Conservation (phyloP, 2,888 invertebrate genomes). For the Lepidocyrtoides sp. region DNA sequence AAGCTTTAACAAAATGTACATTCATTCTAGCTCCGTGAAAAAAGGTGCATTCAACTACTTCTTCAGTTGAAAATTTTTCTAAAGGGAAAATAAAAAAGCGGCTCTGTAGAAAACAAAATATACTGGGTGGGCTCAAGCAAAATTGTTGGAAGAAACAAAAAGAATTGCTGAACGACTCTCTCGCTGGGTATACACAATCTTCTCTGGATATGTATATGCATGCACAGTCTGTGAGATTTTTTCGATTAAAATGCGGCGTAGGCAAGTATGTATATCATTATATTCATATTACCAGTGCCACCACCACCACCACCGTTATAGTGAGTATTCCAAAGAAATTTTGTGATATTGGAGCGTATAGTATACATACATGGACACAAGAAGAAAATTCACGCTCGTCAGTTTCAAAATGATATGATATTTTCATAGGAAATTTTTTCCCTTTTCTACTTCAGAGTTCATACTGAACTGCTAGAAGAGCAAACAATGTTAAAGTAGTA, state of each 20-base stretch:
- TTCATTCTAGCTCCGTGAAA: background rate
- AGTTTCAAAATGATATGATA: slow-evolving; percentile 23
- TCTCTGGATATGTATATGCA: background rate
- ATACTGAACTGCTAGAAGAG: background rate
- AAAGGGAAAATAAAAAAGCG: slow-evolving; percentile 11
- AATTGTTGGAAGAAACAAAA: background rate
- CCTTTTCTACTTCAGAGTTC: background rate
- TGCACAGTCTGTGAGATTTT: background rate
- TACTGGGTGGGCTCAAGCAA: slow-evolving; percentile 7
- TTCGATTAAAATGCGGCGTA: background rate
- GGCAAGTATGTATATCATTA: background rate
- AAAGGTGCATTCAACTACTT: slow-evolving; percentile 25
- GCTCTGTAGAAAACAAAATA: background rate
- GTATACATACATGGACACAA: background rate
- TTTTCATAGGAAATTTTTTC: slow-evolving; percentile 57
- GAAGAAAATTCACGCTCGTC: background rate
- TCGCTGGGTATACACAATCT: background rate
- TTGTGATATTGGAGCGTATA: background rate
- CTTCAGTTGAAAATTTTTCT: background rate
- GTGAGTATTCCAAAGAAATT: background rate
- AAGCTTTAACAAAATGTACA: background rate
- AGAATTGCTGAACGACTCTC: slow-evolving; percentile 37
- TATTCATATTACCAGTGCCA: too few relatives aligned
- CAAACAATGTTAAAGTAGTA: too few relatives aligned
- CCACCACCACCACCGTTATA: background rate